Evolutionary conservation across 2,888 invertebrate genomes (phyloP), one percentile per base, ranked within the genome.

Genomic region (Caenorhabditis afra): DNA sequence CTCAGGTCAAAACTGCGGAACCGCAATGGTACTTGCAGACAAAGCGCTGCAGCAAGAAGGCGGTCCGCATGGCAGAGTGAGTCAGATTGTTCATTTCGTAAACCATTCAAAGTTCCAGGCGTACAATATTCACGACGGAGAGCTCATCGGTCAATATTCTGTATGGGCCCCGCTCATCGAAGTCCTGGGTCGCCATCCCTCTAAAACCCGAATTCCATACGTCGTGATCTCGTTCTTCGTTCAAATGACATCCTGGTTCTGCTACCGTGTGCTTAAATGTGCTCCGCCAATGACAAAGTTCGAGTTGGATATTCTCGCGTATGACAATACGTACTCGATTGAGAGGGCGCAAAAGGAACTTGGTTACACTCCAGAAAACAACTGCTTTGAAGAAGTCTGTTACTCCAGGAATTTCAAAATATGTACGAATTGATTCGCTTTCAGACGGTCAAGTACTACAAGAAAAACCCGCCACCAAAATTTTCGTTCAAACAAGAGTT

Each of bases 251-350:
- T 23, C 71, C 0, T 71, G 20, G 12, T 11, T 73, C 11, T 73
- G 35, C n/a, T 58, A 29, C 11, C 50, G 64, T 10, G 18, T 64
- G 0, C 50, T 73, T 11, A 20, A 52, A 29, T 35, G 29, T 0
- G 41, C 47, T 0, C 73, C 73, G 22, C 73, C 73, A 8, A 64
- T 73, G 49, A 64, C 58, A 1, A 22, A 49, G 20, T 73, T 73
- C n/a, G 73, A 73, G 20, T 35, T 80, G 11, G 76, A 76, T 41
- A 64, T 77, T 16, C 39, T 77, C 3, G 71, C 64, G 0, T 59
- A 62, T 3, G 67, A 62, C 12, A 80, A 80, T 64, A 80, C 80
- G 5, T 80, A 76, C 50, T 76, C 73, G 0, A 80, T 80, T 5
- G 71, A 76, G 22, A 41, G 55, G 12, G 80, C 80, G 0, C 20